A percentile compares a stretch with the other conserved stretches of the same genome.
These are phyloP conservation scores for Vollenhovia emeryi DNA, from an alignment of 1,140 invertebrate species.

Conservation along the genomic window DNA sequence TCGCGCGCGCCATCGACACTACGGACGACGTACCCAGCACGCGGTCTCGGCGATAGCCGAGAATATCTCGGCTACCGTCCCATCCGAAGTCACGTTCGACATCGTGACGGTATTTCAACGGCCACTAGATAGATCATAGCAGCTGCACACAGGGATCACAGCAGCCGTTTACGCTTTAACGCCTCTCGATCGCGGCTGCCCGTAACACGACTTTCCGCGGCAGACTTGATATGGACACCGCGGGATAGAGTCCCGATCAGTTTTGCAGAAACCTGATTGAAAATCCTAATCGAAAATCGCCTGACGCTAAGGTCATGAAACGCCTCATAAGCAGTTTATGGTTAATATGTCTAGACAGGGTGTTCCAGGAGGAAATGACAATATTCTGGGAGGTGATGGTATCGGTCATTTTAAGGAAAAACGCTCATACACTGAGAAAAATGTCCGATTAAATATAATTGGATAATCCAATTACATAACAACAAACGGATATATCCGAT, in stretches of 20 bases:
- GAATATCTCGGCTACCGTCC: constrained; percentile 51
- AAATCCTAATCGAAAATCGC: background rate
- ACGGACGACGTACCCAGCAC: constrained; percentile 45
- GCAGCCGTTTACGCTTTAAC: constrained; percentile 50
- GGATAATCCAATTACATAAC: no score
- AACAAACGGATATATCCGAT: no score
- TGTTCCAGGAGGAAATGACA: no score
- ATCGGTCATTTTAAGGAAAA: no score
- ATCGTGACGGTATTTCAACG: constrained; percentile 69
- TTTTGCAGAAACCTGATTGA: background rate
- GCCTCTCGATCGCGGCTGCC: constrained; percentile 11
- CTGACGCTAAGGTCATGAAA: background rate
- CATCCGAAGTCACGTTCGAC: constrained; percentile 69
- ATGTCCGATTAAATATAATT: no score
- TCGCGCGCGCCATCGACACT: constrained; percentile 62
- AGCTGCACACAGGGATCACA: constrained; percentile 53
- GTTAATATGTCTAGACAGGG: no score
- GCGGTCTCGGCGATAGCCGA: constrained; percentile 52
- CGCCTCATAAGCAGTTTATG: no score
- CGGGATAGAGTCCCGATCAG: background rate
- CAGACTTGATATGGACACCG: background rate
- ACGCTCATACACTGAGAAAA: no score
- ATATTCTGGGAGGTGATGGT: no score
- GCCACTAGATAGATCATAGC: constrained; percentile 57
- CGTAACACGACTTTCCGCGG: background rate